Conservation (phyloP, 2,797 vertebrate species). For the Rhinoraja longicauda region DNA sequence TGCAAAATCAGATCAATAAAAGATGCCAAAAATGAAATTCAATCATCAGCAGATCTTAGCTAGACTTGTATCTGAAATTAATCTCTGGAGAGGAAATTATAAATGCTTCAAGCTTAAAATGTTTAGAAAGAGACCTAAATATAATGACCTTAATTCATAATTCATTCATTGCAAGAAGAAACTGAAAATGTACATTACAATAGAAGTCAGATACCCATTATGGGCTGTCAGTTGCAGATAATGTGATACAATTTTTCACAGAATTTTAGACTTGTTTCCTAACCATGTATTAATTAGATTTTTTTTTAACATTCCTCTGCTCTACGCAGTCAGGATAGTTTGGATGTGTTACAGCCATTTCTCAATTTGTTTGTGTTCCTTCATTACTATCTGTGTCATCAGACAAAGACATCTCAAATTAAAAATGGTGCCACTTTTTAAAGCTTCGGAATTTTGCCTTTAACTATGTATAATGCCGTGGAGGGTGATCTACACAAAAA, state of each 20-base stretch:
- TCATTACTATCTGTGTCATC: neutral
- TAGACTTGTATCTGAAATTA: conserved; percentile 34
- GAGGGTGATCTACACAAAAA: neutral
- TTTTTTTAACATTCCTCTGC: neutral
- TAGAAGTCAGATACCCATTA: conserved; percentile 26
- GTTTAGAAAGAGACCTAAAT: conserved; percentile 37
- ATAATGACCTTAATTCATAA: conserved; percentile 39
- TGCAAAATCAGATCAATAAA: conserved; percentile 39
- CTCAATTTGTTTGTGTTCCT: conserved; percentile 6
- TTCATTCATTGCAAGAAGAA: conserved; percentile 30
- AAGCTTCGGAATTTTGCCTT: neutral
- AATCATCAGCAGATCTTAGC: conserved; percentile 20
- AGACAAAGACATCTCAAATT: neutral
- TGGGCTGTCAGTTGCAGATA: conserved; percentile 23
- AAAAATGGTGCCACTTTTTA: neutral
- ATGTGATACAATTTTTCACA: conserved; percentile 24
- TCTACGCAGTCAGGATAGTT: neutral
- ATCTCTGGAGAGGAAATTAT: conserved; percentile 38
- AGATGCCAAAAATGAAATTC: conserved; percentile 32
- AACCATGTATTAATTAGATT: conserved; percentile 32
- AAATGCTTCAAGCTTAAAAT: conserved; percentile 38
- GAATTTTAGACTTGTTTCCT: conserved; percentile 2
- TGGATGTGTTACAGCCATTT: neutral
- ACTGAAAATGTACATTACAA: conserved; percentile 12
- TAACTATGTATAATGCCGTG: neutral